These are phyloP conservation scores for Pan troglodytes DNA, from an alignment of 2,113 vertebrate genomes.

Conservation along the genomic window NHGRI_mPanTro3-v2.1_pri NC_072415.2:41025501-41026000, in stretches of 20 bases:
- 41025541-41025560: conserved; percentile 60
- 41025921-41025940: neutral
- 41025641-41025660: neutral
- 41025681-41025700: neutral
- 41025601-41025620: neutral
- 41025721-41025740: conserved; percentile 1
- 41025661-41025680: neutral
- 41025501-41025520: conserved; percentile 59
- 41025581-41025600: neutral
- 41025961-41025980: no score
- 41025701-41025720: neutral
- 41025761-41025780: neutral
- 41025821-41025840: neutral
- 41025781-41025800: neutral
- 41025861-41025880: neutral
- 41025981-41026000: no score
- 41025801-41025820: neutral
- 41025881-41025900: neutral
- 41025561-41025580: conserved; percentile 70
- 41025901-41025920: neutral
- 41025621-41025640: neutral
- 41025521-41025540: conserved; percentile 63
- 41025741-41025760: neutral
- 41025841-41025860: neutral
- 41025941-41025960: neutral